Evolutionary conservation across 2,797 vertebrate genomes (phyloP), one percentile per base, ranked within the genome.

Genomic region (Oophaga sylvatica): DNA sequence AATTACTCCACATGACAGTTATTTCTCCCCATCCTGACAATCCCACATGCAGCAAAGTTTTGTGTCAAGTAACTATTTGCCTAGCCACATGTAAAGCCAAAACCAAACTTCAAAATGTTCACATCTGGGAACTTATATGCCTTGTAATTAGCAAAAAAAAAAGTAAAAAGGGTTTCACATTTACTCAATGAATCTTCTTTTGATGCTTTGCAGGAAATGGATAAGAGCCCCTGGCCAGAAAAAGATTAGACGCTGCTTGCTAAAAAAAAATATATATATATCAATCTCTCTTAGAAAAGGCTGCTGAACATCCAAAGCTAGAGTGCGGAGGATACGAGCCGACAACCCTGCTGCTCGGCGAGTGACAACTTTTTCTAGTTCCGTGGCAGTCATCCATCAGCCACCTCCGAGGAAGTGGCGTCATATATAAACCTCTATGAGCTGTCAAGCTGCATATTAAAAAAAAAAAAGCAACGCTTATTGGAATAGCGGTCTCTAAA

Each of bases 71-170:
- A 53, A 75, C 20, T n/a, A 75, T n/a, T 5, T 2, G 35, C 41
- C 2, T 53, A 53, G 26, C 70, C 71, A 53, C 71, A 75, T 15
- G 22, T 45, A 75, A 75, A 75, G 11, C 41, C 3, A 5, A 75
- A 75, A 75, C 8, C 9, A 73, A 45, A n/a, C 35, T 4, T 12
- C 35, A 48, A 20, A 75, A n/a, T 2, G 71, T 75, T 53, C 41
- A 41, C 35, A 20, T 20, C 6, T 73, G 70, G 35, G 19, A 17
- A 73, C 35, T 12, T 9, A 10, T 11, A 35, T 3, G 71, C 71
- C 71, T 73, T 75, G 71, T 75, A 48, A 75, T 75, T 75, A 75
- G 45, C 5, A n/a, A 13, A 11, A 73, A 73, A 75, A 48, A 13
- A 11, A 73, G 45, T 22, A 1, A 45, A 71, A 35, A 45, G 6